Evolutionary conservation across 2,888 invertebrate species (phyloP), one percentile per base, ranked within the genome.

Genomic region (Uropetala carovei): DNA sequence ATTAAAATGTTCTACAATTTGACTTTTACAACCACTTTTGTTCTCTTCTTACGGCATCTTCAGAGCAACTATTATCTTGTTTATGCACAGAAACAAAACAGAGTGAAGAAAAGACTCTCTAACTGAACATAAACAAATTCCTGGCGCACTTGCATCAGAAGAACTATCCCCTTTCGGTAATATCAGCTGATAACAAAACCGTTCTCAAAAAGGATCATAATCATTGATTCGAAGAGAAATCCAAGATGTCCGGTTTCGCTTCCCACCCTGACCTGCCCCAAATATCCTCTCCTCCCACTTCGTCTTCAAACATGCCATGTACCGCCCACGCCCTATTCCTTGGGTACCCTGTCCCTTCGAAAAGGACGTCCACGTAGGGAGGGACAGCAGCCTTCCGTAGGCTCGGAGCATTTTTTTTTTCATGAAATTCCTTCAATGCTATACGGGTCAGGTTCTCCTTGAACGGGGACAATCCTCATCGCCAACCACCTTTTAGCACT

Each of bases 401-500:
- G 18, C 64, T 64, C 14, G 7, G 9, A 64, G n/a, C 75, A n/a
- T 22, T 75, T 75, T 43, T 43, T 43, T 43, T 75, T 27, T 2
- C 14, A 75, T 27, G 75, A 75, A 75, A 75, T 75, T 75, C 75
- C 75, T 75, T 27, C 22, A 75, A 75, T 75, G 75, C 27, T 27
- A 22, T 27, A 27, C 75, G 75, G 75, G 75, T 75, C 68, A 68
- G 68, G 68, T 22, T 64, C 75, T 75, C 22, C 27, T 75, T 75
- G 22, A 27, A 22, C 22, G 75, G 27, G 22, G 22, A 8, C 18
- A 27, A 75, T 27, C 75, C 43, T 22, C 75, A 68, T 22, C n/a
- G 18, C 22, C 68, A 27, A 75, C 27, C 75, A 22, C 75, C 75
- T 75, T 75, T 75, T 75, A 75, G 75, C 75, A 75, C 75, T 75